Conservation (phyloP, 2,113 vertebrate genomes). For the Apistogramma diplotaenia region DNA sequence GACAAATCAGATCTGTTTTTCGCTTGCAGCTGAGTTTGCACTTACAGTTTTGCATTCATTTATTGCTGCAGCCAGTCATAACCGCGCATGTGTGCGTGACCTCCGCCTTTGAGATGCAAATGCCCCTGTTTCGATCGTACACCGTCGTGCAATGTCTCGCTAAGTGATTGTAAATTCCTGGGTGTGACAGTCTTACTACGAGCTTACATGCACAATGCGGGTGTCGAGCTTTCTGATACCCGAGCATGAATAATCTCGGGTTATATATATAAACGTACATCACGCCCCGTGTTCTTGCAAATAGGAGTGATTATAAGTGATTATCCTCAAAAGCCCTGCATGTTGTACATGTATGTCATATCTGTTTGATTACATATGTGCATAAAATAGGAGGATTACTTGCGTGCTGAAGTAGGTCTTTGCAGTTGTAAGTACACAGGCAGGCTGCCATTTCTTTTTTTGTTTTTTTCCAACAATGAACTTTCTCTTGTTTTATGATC, state of each 20-base stretch:
- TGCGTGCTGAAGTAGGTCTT: constrained; percentile 1
- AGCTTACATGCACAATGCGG: constrained; percentile 9
- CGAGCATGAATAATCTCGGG: constrained; percentile 37
- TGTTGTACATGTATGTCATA: constrained; percentile 23
- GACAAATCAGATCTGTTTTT: neutral
- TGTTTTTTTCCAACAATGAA: constrained; percentile 24
- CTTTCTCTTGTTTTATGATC: constrained; percentile 28
- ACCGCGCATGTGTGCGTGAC: neutral
- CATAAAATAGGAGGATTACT: constrained; percentile 57
- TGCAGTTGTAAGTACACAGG: constrained; percentile 18
- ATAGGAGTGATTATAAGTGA: constrained; percentile 55
- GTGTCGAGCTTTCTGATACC: constrained; percentile 19
- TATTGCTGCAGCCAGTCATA: neutral
- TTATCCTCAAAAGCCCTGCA: constrained; percentile 46
- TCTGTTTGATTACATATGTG: constrained; percentile 49
- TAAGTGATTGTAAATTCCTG: constrained; percentile 34
- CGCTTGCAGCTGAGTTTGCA: neutral
- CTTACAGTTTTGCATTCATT: neutral
- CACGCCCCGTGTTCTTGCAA: constrained; percentile 30
- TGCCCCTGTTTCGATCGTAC: neutral
- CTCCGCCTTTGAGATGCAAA: neutral
- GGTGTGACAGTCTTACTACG: constrained; percentile 3
- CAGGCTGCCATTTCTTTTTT: constrained; percentile 32
- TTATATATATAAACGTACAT: constrained; percentile 6
- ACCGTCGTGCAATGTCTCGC: neutral